Percentiles rank a stretch among this genome's conserved stretches.
phyloP scores from a whole-genome alignment of 1,140 invertebrate genomes.

The Harlomillsia oculata region DNA sequence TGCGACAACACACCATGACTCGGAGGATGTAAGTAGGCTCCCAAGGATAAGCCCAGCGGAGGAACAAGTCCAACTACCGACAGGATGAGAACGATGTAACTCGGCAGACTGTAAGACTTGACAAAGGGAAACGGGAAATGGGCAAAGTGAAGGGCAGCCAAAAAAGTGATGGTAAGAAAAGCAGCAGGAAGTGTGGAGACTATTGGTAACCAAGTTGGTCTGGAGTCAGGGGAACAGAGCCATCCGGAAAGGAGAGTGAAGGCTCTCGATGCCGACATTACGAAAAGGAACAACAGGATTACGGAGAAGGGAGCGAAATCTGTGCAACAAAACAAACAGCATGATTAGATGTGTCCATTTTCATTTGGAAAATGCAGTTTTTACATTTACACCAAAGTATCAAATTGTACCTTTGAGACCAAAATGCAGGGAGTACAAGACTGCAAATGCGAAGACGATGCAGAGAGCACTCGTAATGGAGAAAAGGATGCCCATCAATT shows the following conservation, averaged over 20 bases:
- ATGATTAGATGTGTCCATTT: conserved; percentile 5
- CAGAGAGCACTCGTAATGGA: conserved; percentile 35
- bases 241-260: conserved; percentile 34
- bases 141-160: conserved; percentile 33
- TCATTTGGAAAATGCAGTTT: too few relatives aligned
- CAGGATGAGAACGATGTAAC: conserved; percentile 26
- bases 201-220: conserved; percentile 34
- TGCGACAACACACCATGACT: conserved; percentile 25
- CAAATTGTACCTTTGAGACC: conserved; percentile 27
- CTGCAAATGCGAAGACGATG: conserved; percentile 32
- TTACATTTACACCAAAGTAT: too few relatives aligned
- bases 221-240: conserved; percentile 29
- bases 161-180: conserved; percentile 31
- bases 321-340: conserved; percentile 23
- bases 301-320: conserved; percentile 35
- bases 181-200: conserved; percentile 30
- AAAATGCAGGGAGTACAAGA: conserved; percentile 35
- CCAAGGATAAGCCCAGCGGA: conserved; percentile 28
- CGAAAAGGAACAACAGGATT: conserved; percentile 34
- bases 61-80: conserved; percentile 27
- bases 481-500: conserved; percentile 36
- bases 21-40: conserved; percentile 29
- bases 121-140: conserved; percentile 34
- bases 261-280: conserved; percentile 31
- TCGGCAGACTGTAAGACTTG: conserved; percentile 30